Evolutionary conservation across 2,888 invertebrate species (phyloP).

Genomic region (Zaprionus bogoriensis): DNA sequence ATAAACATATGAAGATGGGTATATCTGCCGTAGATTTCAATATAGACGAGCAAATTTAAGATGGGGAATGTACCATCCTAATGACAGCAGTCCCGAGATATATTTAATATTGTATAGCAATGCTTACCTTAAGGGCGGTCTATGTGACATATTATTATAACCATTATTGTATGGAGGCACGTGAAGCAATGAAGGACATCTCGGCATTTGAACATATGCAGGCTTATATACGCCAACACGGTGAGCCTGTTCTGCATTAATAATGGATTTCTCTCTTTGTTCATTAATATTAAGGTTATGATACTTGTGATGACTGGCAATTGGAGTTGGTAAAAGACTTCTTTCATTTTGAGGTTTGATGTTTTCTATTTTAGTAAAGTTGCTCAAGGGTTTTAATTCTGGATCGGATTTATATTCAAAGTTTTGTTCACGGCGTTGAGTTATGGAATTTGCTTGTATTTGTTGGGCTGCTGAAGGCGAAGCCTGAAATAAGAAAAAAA

Average conservation of each 20-base stretch:
- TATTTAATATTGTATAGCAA: no score
- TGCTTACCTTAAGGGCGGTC: conserved; percentile 58
- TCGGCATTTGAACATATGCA: conserved; percentile 54
- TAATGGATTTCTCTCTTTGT: conserved; percentile 31
- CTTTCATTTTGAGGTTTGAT: conserved; percentile 43
- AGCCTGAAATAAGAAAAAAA: conserved; percentile 25
- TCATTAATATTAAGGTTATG: conserved; percentile 43
- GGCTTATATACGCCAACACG: conserved; percentile 57
- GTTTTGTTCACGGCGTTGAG: conserved; percentile 45
- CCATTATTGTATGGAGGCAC: conserved; percentile 62
- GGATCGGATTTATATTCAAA: conserved; percentile 45
- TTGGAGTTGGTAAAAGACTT: conserved; percentile 60
- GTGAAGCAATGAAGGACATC: conserved; percentile 52
- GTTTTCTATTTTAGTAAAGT: conserved; percentile 33
- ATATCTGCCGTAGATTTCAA: no score
- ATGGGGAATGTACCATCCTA: no score
- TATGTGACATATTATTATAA: conserved; percentile 53
- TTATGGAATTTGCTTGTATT: conserved; percentile 18
- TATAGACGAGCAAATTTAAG: no score
- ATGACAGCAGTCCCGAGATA: no score
- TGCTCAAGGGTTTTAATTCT: conserved; percentile 34
- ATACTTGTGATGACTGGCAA: conserved; percentile 50
- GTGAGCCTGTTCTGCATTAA: conserved; percentile 45
- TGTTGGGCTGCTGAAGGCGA: conserved; percentile 36
- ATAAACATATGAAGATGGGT: no score